A percentile compares a stretch with the other conserved stretches of the same genome.
These are phyloP conservation scores for Samia ricini DNA, from an alignment of 1,140 invertebrate genomes.

Conservation along the genomic window DNA sequence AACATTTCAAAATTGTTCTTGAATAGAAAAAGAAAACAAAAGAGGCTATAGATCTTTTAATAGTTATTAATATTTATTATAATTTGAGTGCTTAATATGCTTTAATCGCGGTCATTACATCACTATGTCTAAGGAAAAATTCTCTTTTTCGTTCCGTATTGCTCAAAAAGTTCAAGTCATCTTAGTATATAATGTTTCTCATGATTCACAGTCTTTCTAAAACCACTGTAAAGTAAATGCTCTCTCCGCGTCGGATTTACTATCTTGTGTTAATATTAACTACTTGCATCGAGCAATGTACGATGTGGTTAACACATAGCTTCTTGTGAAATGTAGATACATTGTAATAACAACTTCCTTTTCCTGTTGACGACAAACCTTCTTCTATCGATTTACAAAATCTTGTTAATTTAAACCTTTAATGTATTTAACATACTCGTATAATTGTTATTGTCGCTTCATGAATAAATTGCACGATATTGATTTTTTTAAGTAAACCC, in stretches of 20 bases:
- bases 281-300: not conserved
- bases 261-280: not conserved
- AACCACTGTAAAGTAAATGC: not conserved
- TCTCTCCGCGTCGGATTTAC: not conserved
- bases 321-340: not conserved
- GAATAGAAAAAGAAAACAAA: too few species aligned
- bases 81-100: too few species aligned
- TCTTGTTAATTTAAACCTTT: too few species aligned
- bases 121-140: not conserved
- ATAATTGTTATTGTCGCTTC: too few species aligned
- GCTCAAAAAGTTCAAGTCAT: not conserved
- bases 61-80: too few species aligned
- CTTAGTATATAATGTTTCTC: not conserved
- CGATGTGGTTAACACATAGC: too few species aligned
- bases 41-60: too few species aligned
- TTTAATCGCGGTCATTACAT: too few species aligned
- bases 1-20: too few species aligned
- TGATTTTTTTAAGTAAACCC: too few species aligned
- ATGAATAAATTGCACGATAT: too few species aligned
- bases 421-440: too few species aligned
- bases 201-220: not conserved
- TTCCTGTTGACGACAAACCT: not conserved
- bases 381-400: not conserved
- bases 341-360: not conserved
- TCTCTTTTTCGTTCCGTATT: not conserved